Percentiles rank a stretch among this genome's conserved stretches.
Conservation (phyloP, 2,888 invertebrate species). For the Drosophila prostipennis region DNA sequence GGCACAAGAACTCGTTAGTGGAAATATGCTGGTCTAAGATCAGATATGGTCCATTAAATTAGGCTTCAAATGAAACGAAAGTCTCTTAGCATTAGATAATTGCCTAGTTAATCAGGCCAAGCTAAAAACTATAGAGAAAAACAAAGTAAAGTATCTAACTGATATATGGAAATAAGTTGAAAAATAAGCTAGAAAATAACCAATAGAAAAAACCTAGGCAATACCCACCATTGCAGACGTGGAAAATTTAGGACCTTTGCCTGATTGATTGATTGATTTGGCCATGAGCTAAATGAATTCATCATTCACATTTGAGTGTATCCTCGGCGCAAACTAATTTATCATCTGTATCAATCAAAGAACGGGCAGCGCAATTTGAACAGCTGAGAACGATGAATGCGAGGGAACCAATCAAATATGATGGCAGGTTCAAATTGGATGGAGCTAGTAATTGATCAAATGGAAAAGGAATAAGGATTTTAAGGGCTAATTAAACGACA, state of each 20-base stretch:
- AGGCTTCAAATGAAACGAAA: constrained; percentile 13
- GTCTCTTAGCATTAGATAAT: constrained; percentile 45
- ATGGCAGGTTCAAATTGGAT: not conserved
- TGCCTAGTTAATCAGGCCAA: constrained; percentile 20
- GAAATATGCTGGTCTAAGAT: constrained; percentile 20
- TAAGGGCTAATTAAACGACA: not conserved
- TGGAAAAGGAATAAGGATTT: not conserved
- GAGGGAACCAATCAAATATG: constrained; percentile 41
- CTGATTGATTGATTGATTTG: constrained; percentile 69
- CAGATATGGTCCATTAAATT: constrained; percentile 3
- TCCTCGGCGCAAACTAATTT: constrained; percentile 33
- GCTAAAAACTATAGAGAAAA: not conserved
- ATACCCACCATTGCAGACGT: constrained; percentile 38
- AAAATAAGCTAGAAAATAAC: not conserved
- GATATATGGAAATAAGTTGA: constrained; percentile 48
- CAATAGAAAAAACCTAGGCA: not conserved
- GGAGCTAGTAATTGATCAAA: not conserved
- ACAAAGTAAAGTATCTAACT: constrained; percentile 27
- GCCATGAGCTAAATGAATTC: constrained; percentile 54
- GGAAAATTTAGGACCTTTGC: constrained; percentile 44
- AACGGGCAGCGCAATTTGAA: constrained; percentile 19
- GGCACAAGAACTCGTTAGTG: constrained; percentile 12
- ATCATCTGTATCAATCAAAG: constrained; percentile 18
- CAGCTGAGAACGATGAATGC: constrained; percentile 42
- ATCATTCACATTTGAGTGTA: constrained; percentile 60